Conservation (phyloP, 2,113 vertebrate genomes). For the Bos javanicus region DNA sequence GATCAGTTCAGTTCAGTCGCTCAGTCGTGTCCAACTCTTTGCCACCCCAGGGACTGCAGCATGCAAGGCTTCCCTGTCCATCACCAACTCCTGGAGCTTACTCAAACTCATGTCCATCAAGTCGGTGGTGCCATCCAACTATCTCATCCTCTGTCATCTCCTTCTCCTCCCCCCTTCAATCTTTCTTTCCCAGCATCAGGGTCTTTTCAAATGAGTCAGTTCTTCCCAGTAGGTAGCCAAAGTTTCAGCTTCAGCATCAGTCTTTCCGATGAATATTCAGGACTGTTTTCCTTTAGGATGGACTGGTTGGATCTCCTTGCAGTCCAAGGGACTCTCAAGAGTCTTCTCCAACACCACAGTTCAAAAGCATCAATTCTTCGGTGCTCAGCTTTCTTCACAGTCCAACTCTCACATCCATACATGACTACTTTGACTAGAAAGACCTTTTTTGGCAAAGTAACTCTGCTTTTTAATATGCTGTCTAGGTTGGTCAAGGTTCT, state of each 20-base stretch:
- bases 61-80: not conserved
- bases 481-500: not conserved
- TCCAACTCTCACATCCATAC: not conserved
- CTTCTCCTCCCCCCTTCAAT: not conserved
- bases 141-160: not conserved
- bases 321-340: not conserved
- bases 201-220: not conserved
- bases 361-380: not conserved
- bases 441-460: not conserved
- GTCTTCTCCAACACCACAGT: not conserved
- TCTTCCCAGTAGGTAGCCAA: not conserved
- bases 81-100: not conserved
- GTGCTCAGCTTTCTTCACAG: fast-evolving
- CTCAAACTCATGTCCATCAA: not conserved
- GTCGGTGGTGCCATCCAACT: not conserved
- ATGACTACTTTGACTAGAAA: not conserved
- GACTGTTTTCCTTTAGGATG: not conserved
- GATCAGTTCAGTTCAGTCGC: not conserved
- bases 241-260: not conserved
- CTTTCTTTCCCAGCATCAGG: not conserved
- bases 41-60: not conserved
- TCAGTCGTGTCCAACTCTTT: not conserved
- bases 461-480: not conserved
- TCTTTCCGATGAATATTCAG: not conserved
- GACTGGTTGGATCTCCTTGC: not conserved